Percentiles rank a stretch among this genome's conserved stretches.
These are phyloP conservation scores for Maconellicoccus hirsutus DNA, from an alignment of 1,140 invertebrate species.

Conservation along the genomic window DNA sequence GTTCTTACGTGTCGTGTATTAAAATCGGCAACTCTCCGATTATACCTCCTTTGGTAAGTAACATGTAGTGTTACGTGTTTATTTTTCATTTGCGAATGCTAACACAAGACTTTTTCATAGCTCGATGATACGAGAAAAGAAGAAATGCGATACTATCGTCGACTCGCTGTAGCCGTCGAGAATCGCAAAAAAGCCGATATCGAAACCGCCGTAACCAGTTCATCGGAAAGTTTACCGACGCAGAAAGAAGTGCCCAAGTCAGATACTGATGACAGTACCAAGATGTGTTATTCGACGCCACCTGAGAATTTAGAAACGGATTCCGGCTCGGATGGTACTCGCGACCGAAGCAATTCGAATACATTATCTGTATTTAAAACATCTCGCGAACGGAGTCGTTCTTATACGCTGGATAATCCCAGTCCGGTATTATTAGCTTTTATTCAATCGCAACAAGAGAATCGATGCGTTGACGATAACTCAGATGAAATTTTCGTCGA, in stretches of 20 bases:
- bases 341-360: not conserved
- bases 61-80: not conserved
- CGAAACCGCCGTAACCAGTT: not conserved
- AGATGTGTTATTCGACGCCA: not conserved
- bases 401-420: constrained; percentile 25
- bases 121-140: constrained; percentile 12
- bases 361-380: not conserved
- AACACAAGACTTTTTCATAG: not conserved
- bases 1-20: not conserved
- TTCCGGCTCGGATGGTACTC: not conserved
- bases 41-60: constrained; percentile 14
- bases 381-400: constrained; percentile 23
- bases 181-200: constrained; percentile 7
- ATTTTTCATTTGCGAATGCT: not conserved
- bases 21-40: not conserved
- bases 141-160: constrained; percentile 25
- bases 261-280: not conserved
- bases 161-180: constrained; percentile 16
- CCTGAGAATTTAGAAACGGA: not conserved
- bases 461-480: not conserved
- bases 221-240: not conserved
- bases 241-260: not conserved
- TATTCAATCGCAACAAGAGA: not conserved
- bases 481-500: not conserved
- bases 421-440: constrained; percentile 25